Evolutionary conservation across 2,113 vertebrate species (phyloP).

Genomic region (Barbus barbus): DNA sequence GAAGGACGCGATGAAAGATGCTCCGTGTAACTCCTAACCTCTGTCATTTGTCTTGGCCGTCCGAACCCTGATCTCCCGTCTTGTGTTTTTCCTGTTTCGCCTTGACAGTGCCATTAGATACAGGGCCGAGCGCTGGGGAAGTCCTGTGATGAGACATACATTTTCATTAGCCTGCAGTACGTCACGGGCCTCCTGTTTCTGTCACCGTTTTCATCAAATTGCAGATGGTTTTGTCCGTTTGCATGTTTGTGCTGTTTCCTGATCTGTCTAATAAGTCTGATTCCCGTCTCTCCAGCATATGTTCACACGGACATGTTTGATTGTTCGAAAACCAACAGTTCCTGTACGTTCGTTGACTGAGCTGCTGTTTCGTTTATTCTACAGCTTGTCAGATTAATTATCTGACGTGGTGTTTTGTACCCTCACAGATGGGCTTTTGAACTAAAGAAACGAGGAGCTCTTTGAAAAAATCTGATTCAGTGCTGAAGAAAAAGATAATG

Average conservation of each 20-base stretch:
- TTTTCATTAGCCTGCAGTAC: neutral
- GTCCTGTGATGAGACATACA: neutral
- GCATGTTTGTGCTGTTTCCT: neutral
- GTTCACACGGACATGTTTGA: slow-evolving; percentile 1
- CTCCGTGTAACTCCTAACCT: slow-evolving; percentile 8
- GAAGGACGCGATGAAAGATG: slow-evolving; percentile 28
- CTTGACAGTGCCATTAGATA: slow-evolving; percentile 27
- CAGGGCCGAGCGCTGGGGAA: neutral
- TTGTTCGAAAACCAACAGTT: neutral
- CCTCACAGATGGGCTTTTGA: slow-evolving; percentile 11
- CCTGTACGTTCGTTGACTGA: neutral
- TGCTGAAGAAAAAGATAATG: neutral
- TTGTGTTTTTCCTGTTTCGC: slow-evolving; percentile 25
- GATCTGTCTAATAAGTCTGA: neutral
- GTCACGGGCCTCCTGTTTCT: neutral
- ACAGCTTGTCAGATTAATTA: slow-evolving; percentile 11
- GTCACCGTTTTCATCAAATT: neutral
- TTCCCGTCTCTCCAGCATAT: neutral
- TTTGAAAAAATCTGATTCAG: neutral
- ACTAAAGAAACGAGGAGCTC: neutral
- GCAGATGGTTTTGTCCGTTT: neutral
- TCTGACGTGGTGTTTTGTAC: neutral
- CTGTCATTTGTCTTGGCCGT: slow-evolving; percentile 7
- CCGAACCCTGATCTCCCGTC: neutral
- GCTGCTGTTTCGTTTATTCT: neutral